Evolutionary conservation across 2,888 invertebrate species (phyloP), one percentile per base, ranked within the genome.

Genomic region (Pharmacophagus antenor): DNA sequence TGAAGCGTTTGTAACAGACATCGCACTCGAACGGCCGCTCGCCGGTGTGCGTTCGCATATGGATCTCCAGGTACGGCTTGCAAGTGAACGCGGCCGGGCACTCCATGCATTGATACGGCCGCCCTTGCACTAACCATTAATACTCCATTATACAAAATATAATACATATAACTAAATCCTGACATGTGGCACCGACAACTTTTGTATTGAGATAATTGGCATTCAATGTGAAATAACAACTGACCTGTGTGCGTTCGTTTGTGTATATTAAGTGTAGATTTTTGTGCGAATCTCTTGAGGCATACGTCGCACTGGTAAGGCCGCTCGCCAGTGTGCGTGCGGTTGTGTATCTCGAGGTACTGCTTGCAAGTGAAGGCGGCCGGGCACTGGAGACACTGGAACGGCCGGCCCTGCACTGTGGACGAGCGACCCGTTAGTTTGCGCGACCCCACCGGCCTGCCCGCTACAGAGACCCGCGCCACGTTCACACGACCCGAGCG

Each of bases 181-280:
- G 67, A 72, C 68, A 82, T 81, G 84, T 89, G 89, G 89, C 90
- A 90, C 88, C 89, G 89, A 90, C 89, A 88, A 88, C 82, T 79
- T 78, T 64, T 64, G 71, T 18, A 20, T 23, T 42, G 10, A 44
- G 6, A 18, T 1, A 20, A 42, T n/a, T 20, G 20, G 23, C 15
- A 7, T 42, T 10, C 1, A 1, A 25, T 62, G n/a, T n/a, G n/a
- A 58, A 63, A 62, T 63, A 60, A 56, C 21, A 58, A 81, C 86
- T 78, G 73, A 92, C 92, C 92, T 76, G 95, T 95, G 88, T 95
- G 95, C 72, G 95, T 94, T 79, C 95, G 89, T 88, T 95, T 95
- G 88, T 95, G 95, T 74, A 95, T 95, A 82, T 95, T 95, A 72
- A 95, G 91, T 72, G 95, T 95, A 70, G 95, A 95, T 84, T 95